phyloP scores from a whole-genome alignment of 1,140 invertebrate species.

The Chionoecetes opilio region DNA sequence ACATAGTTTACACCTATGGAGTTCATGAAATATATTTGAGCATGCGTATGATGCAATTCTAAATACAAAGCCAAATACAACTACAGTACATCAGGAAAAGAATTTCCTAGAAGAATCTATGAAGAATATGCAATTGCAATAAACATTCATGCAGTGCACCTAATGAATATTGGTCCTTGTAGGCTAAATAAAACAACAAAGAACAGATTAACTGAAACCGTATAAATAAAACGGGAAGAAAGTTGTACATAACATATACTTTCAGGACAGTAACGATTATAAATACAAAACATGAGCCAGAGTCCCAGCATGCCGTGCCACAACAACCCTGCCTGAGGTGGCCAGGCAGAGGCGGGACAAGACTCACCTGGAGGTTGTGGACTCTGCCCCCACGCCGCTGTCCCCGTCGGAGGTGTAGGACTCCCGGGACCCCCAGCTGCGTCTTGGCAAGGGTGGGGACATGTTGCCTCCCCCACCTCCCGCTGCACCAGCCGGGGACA shows the following conservation, averaged over 20 bases:
- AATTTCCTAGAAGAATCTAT: too few species aligned
- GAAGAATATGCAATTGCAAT: not conserved
- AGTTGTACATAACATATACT: not conserved
- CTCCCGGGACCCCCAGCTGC: conserved; percentile 88
- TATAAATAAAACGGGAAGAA: not conserved
- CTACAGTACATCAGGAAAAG: too few species aligned
- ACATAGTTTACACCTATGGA: not conserved
- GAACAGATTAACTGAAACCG: conserved; percentile 7
- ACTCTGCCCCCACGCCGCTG: conserved; percentile 91
- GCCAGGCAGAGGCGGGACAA: not conserved
- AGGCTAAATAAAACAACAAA: conserved; percentile 65
- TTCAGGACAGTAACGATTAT: not conserved
- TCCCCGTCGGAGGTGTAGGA: conserved; percentile 91
- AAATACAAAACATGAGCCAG: not conserved
- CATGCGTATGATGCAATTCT: not conserved
- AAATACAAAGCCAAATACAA: too few species aligned
- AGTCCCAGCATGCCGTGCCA: not conserved
- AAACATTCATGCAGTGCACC: conserved; percentile 62
- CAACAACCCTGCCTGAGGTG: not conserved
- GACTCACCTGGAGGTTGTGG: conserved; percentile 84
- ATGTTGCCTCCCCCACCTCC: conserved; percentile 65
- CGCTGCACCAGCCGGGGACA: conserved; percentile 57
- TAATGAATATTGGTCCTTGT: conserved; percentile 76
- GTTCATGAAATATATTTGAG: not conserved
- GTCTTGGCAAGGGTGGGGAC: conserved; percentile 80